These are phyloP conservation scores for Phrixothrix hirtus DNA, from an alignment of 2,888 invertebrate genomes.

Conservation along the genomic window DNA sequence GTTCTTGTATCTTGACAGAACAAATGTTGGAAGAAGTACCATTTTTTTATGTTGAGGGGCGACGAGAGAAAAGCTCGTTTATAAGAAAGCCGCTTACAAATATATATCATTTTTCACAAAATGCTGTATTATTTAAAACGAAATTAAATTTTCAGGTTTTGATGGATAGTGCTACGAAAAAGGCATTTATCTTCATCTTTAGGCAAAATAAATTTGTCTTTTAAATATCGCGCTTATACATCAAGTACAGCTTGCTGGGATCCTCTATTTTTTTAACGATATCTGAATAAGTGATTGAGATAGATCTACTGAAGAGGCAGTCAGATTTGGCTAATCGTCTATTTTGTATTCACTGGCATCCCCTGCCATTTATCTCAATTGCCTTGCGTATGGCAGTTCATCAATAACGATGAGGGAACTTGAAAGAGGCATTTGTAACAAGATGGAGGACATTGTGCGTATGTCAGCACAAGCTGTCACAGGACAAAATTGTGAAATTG, in stretches of 20 bases:
- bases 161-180: conserved; percentile 6
- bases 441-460: conserved; percentile 12
- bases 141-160: conserved; percentile 17
- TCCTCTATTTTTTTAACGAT: too few species aligned
- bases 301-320: conserved; percentile 14
- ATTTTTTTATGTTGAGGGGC: not conserved
- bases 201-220: not conserved
- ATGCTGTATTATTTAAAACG: conserved; percentile 7
- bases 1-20: not conserved
- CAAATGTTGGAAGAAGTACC: conserved; percentile 1
- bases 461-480: conserved; percentile 14
- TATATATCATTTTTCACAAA: conserved; percentile 11
- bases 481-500: conserved; percentile 3
- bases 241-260: too few species aligned
- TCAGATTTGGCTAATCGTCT: conserved; percentile 21
- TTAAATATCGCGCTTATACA: too few species aligned
- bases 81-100: conserved; percentile 14
- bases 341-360: conserved; percentile 20
- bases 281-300: conserved; percentile 14
- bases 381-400: conserved; percentile 26
- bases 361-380: conserved; percentile 25
- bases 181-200: not conserved
- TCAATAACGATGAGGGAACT: conserved; percentile 19
- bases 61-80: conserved; percentile 9
- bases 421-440: conserved; percentile 20